Evolutionary conservation across 2,888 invertebrate species (phyloP).

Genomic region (Lithophane semibrunnea): DNA sequence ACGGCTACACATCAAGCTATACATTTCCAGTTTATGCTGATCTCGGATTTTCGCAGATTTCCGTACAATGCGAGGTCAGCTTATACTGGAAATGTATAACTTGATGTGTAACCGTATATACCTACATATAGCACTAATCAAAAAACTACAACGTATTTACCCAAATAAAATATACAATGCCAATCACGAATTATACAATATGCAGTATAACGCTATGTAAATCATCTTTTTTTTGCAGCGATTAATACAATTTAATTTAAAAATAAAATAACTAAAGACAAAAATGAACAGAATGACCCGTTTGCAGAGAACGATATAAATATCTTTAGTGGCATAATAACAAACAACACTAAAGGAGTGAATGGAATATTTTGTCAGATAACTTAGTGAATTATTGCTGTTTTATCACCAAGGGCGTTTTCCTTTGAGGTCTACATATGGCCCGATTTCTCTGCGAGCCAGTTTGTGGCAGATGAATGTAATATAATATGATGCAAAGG

Average conservation of each 20-base stretch:
- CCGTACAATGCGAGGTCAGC: too few relatives aligned
- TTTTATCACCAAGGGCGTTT: slow-evolving; percentile 59
- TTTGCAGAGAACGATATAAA: slow-evolving; percentile 11
- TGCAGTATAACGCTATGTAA: too few relatives aligned
- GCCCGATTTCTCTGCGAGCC: slow-evolving; percentile 1
- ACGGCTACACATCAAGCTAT: too few relatives aligned
- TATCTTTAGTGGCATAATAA: slow-evolving; percentile 34
- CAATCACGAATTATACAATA: too few relatives aligned
- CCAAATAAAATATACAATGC: too few relatives aligned
- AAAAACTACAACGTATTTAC: neutral
- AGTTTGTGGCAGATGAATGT: slow-evolving; percentile 6
- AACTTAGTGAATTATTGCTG: slow-evolving; percentile 39
- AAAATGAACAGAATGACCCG: neutral
- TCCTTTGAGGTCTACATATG: slow-evolving; percentile 18
- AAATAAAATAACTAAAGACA: slow-evolving; percentile 15
- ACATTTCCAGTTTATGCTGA: too few relatives aligned
- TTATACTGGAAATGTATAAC: too few relatives aligned
- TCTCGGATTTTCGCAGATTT: too few relatives aligned
- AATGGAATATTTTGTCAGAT: slow-evolving; percentile 60
- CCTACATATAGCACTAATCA: neutral
- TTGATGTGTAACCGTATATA: too few relatives aligned
- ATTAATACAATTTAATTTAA: neutral
- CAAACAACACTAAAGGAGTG: slow-evolving; percentile 31
- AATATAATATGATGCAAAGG: slow-evolving; percentile 14
- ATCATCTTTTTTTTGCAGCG: too few relatives aligned